Base-by-base conservation (phyloP, 2,113 vertebrate genomes). In the Formicarius rufipectus region DNA sequence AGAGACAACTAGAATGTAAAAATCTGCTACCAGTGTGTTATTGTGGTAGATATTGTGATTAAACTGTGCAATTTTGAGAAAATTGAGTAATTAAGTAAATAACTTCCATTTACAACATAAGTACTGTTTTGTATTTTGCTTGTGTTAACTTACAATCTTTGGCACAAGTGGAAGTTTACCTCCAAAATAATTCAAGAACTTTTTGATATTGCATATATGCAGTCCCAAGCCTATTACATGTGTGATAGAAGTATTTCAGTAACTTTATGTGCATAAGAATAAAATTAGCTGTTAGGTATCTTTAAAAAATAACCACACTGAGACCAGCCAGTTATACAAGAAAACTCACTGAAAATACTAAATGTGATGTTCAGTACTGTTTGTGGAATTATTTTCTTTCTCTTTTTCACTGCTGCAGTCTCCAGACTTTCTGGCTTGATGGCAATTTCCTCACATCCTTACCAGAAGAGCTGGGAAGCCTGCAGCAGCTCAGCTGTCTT, bases 381-480 rank as follows among this genome's bases (percentile, higher is more conserved):
- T 63, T 12, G 7, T 7, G 67, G 72, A 95, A 72, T 78, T 89
- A 47, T 47, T 83, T 76, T 47, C 33, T 75, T 76, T 86, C 64
- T 78, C 24, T 53, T 75, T 91, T 97, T 84, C 60, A 23, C 88
- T 64, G 4, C 35, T 67, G 21, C 72, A 99, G 99, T 96, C 98
- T 99, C 87, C 99, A 99, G 97, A 99, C 98, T 2, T 98, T 99
- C 88, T 98, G 97, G 97, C 98, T 99, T 95, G 99, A 99, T 97
- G 99, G 99, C 87, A 99, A 99, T 97, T 98, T 97, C 90, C 97
- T 99, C 89, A 98, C 95, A 8, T 98, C 97, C 64, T 97, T 99
- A 94, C 99, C 99, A 39, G 98, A 99, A 89, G 99, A 99, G 96
- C 94, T 99, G 94, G 99, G 98, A 91, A 97, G 96, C 89, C 98